These are phyloP conservation scores for Falcaria lacertinaria DNA, from an alignment of 2,888 invertebrate genomes.

Conservation along the genomic window DNA sequence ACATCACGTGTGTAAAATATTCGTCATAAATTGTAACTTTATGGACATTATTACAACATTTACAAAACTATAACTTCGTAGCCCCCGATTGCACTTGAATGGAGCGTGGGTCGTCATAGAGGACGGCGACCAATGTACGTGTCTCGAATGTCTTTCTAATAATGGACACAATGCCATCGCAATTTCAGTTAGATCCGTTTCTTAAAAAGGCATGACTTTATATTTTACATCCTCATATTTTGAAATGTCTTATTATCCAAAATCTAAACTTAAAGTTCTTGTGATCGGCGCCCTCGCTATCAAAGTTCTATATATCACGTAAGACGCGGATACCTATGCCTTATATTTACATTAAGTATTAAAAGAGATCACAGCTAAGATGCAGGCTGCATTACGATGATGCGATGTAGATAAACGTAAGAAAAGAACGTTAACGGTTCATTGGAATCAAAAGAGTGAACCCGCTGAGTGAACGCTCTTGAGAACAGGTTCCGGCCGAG, in stretches of 20 bases:
- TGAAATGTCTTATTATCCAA: too few relatives aligned
- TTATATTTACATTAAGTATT: too few relatives aligned
- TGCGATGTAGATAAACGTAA: slow-evolving; percentile 55
- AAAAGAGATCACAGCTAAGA: slow-evolving; percentile 21
- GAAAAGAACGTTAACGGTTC: slow-evolving; percentile 74
- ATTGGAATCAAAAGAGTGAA: slow-evolving; percentile 72
- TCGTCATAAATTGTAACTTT: background rate
- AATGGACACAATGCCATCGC: slow-evolving; percentile 30
- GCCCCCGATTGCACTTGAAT: slow-evolving; percentile 27
- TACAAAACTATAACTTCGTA: slow-evolving; percentile 18
- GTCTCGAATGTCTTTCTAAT: slow-evolving; percentile 41
- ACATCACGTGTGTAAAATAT: too few relatives aligned
- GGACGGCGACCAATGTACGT: slow-evolving; percentile 49
- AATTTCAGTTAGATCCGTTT: slow-evolving; percentile 7
- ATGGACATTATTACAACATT: slow-evolving; percentile 20
- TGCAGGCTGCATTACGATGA: slow-evolving; percentile 51
- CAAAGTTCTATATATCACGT: too few relatives aligned
- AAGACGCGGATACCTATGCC: too few relatives aligned
- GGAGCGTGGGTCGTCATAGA: slow-evolving; percentile 55
- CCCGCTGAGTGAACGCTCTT: slow-evolving; percentile 52
- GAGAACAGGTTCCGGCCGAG: slow-evolving; percentile 64
- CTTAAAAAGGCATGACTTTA: slow-evolving; percentile 11
- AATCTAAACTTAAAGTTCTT: too few relatives aligned
- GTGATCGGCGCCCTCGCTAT: too few relatives aligned
- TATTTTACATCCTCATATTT: slow-evolving; percentile 6